Evolutionary conservation across 1,140 invertebrate genomes (phyloP).

Genomic region (Sipha flava): DNA sequence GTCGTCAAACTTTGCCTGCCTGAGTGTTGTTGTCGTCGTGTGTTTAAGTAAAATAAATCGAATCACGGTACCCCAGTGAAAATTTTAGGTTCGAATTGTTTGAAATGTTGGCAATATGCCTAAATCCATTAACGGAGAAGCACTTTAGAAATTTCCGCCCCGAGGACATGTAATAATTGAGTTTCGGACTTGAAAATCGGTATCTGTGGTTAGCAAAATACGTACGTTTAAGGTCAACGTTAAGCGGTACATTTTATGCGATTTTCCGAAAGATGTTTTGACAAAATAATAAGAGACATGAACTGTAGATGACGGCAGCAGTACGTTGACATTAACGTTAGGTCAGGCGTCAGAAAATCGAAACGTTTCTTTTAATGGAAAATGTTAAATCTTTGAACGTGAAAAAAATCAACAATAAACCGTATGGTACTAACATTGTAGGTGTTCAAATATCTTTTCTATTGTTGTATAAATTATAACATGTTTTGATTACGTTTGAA

Average conservation of each 20-base stretch:
- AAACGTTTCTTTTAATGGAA: too few species aligned
- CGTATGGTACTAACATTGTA: too few species aligned
- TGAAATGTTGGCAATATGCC: background rate
- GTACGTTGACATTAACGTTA: background rate
- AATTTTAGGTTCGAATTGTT: background rate
- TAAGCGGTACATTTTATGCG: background rate
- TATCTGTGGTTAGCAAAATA: too few species aligned
- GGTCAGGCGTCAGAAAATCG: background rate
- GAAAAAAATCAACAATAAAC: too few species aligned
- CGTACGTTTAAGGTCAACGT: background rate
- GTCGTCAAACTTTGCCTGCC: background rate
- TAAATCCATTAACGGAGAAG: background rate
- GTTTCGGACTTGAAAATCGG: too few species aligned
- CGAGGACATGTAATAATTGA: background rate
- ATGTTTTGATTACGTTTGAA: too few species aligned
- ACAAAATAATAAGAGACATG: background rate
- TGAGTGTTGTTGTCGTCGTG: background rate
- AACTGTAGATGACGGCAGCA: background rate
- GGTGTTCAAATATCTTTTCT: too few species aligned
- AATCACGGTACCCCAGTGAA: background rate
- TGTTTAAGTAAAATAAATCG: background rate
- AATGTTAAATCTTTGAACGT: background rate
- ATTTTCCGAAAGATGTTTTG: background rate
- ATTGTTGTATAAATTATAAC: too few species aligned
- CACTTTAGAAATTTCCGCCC: background rate